Evolutionary conservation across 2,113 vertebrate species (phyloP), one percentile per base, ranked within the genome.

Genomic region (Nesogale talazaci): DNA sequence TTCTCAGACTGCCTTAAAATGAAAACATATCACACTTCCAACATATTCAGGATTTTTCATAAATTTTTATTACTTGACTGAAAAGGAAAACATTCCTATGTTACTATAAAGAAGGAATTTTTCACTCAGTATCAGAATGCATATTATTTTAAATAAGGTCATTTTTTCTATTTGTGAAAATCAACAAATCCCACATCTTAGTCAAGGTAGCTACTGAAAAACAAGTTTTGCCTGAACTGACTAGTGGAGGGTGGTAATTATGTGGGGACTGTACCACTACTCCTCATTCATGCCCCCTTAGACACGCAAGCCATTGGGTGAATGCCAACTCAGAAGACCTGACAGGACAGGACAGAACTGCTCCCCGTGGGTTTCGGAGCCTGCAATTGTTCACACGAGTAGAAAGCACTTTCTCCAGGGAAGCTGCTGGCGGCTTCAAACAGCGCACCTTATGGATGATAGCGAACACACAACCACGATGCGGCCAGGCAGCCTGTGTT

Each of bases 101-200:
- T 67, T 36, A 82, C 2, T 6, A 57, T 27, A 11, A 87, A 5
- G 31, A 90, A 86, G 16, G 78, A n/a, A 77, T 74, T 88, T 88
- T 75, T 11, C 16, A 86, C 31, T 89, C 27, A 90, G 86, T 67
- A 81, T 25, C 2, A n/a, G 36, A 80, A 77, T 29, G 46, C 40
- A 57, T 38, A 90, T 56, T 88, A 81, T 85, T 92, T 90, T 80
- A 38, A 92, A 75, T 72, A 83, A 87, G 83, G 8, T 10, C 31
- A 1, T 17, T 40, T 46, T 40, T 74, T 74, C 17, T 81, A 6
- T 22, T 77, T 78, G 42, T 85, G 38, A 69, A 92, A n/a, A 31
- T 90, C 31, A 36, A 4, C 5, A 61, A 67, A 86, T 23, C 42
- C 75, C 17, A 75, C 38, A 42, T 40, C 72, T 80, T 76, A 63